phyloP scores from a whole-genome alignment of 2,797 vertebrate species.

The Chelonia mydas region DNA sequence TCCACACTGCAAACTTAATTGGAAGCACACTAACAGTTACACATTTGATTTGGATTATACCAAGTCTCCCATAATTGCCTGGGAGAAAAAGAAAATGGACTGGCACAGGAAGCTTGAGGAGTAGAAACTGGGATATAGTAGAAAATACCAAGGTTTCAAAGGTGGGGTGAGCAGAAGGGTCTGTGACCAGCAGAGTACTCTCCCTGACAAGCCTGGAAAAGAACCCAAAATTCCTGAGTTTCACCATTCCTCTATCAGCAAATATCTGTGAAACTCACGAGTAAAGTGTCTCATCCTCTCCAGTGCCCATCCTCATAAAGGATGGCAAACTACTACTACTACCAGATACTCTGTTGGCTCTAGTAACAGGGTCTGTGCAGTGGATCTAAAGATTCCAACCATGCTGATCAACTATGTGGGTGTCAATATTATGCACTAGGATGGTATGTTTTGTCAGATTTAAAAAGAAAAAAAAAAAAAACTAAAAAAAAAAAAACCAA shows the following conservation, averaged over 20 bases:
- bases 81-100: neutral
- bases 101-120: neutral
- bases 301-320: neutral
- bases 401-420: neutral
- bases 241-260: neutral
- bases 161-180: neutral
- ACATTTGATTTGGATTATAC: conserved; percentile 30
- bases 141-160: neutral
- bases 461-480: neutral
- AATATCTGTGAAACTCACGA: neutral
- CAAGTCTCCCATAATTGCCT: conserved; percentile 33
- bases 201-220: conserved; percentile 38
- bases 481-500: too few relatives aligned
- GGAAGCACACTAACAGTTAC: conserved; percentile 58
- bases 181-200: neutral
- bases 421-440: neutral
- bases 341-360: neutral
- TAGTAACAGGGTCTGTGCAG: neutral
- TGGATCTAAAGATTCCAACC: neutral
- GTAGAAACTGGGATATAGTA: neutral
- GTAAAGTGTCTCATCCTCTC: neutral
- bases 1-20: conserved; percentile 93
- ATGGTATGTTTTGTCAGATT: neutral
- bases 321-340: neutral
- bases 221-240: neutral